Evolutionary conservation across 1,140 invertebrate species (phyloP), one percentile per base, ranked within the genome.

Genomic region (Cherax quadricarinatus): DNA sequence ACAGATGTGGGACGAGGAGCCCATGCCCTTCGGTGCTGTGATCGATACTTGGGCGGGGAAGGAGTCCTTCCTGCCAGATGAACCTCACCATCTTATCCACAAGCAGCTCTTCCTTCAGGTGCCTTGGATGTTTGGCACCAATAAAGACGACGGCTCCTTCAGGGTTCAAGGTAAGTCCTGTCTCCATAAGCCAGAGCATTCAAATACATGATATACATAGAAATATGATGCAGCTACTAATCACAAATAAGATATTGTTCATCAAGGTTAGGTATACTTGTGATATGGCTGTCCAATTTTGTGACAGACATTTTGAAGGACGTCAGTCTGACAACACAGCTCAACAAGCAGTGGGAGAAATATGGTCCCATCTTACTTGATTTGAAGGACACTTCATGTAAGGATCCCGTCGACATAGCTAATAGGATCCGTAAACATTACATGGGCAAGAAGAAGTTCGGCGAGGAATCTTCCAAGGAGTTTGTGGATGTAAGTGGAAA

Each of bases 121-220:
- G 7, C 94, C 94, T 14, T 94, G 94, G 81, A 86, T 94, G 81
- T 78, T 93, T 30, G 94, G 94, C 21, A 94, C 94, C 0, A 93
- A 91, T n/a, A 92, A 89, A 51, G 86, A 94, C 24, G 94, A 94
- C 87, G 94, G 94, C 12, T 90, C 89, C n/a, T 93, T 93, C 66
- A 93, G 91, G 80, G 93, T 93, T 5, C 90, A 92, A 79, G 93
- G 93, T 92, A 12, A 83, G 85, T n/a, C 49, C 16, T 75, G 41
- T 51, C 18, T 7, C 30, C 41, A 49, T 21, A 1, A 9, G 4
- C 24, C 21, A 57, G n/a, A 4, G 18, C 18, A 21, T 10, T 7
- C 4, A 14, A 10, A 7, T 57, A 10, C 53, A 57, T 14, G 53
- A 14, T 41, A 41, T 2, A 41, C 0, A 41, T 41, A 41, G 30